phyloP scores from a whole-genome alignment of 2,113 vertebrate species.

The Guaruba guarouba region DNA sequence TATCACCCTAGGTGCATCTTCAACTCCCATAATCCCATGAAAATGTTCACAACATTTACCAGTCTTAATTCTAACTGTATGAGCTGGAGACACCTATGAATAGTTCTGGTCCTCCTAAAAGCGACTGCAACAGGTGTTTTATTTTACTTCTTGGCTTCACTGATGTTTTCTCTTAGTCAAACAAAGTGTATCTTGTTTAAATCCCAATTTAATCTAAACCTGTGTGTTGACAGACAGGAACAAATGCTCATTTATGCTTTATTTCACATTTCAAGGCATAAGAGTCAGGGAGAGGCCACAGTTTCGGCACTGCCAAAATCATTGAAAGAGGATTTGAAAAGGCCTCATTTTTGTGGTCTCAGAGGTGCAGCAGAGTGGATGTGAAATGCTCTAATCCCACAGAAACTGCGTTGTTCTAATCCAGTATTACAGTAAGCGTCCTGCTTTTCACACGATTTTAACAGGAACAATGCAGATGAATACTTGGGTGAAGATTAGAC shows the following conservation, averaged over 20 bases:
- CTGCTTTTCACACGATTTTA: neutral
- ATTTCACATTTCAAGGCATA: neutral
- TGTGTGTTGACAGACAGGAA: neutral
- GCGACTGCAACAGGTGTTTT: neutral
- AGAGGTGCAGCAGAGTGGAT: neutral
- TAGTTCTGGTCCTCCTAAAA: neutral
- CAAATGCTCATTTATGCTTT: neutral
- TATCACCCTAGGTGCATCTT: neutral
- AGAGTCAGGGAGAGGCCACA: neutral
- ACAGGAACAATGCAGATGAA: neutral
- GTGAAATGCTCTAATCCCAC: neutral
- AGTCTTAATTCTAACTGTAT: neutral
- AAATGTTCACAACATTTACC: neutral
- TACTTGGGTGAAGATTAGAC: neutral
- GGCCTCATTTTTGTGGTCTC: neutral
- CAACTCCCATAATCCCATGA: neutral
- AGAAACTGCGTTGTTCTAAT: neutral
- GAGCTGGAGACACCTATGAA: neutral
- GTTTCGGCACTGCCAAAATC: neutral
- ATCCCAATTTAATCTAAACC: neutral
- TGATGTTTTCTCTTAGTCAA: neutral
- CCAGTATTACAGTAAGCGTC: accelerated
- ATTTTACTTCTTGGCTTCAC: neutral
- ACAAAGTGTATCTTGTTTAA: neutral
- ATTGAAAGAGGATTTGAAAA: neutral